Percentiles rank a stretch among this genome's conserved stretches.
These are phyloP conservation scores for Theretra japonica DNA, from an alignment of 2,888 invertebrate species.

Conservation along the genomic window DNA sequence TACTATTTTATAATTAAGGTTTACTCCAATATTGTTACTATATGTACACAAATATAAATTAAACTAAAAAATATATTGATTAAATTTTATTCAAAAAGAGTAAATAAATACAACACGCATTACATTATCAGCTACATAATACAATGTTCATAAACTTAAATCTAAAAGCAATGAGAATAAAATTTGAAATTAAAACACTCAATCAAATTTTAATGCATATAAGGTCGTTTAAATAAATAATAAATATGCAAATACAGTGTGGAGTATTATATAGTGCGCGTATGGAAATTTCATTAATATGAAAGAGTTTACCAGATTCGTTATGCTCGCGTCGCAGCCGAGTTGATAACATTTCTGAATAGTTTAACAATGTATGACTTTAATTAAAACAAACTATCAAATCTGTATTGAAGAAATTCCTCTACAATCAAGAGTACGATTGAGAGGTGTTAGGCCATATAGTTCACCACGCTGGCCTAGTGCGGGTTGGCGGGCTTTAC, in stretches of 20 bases:
- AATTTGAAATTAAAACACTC: background rate
- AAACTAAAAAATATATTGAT: too few relatives aligned
- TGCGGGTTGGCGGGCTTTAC: too few relatives aligned
- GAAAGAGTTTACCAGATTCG: constrained; percentile 43
- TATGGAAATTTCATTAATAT: constrained; percentile 56
- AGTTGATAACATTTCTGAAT: background rate
- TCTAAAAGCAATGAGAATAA: background rate
- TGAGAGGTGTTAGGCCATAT: too few relatives aligned
- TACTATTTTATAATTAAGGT: too few relatives aligned
- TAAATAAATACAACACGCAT: too few relatives aligned
- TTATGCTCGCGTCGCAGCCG: background rate
- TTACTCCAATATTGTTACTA: too few relatives aligned
- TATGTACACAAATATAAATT: too few relatives aligned
- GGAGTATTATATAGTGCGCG: constrained; percentile 45
- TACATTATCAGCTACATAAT: too few relatives aligned
- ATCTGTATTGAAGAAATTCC: too few relatives aligned
- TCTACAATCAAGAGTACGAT: too few relatives aligned
- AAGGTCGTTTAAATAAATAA: constrained; percentile 23
- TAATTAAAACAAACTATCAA: background rate
- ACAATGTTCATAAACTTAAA: background rate
- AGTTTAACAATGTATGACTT: background rate
- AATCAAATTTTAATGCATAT: constrained; percentile 28
- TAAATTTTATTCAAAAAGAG: too few relatives aligned
- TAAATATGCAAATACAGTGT: constrained; percentile 30
- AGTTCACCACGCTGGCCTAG: too few relatives aligned